Evolutionary conservation across 2,797 vertebrate species (phyloP).

Genomic region (Florisuga fusca): DNA sequence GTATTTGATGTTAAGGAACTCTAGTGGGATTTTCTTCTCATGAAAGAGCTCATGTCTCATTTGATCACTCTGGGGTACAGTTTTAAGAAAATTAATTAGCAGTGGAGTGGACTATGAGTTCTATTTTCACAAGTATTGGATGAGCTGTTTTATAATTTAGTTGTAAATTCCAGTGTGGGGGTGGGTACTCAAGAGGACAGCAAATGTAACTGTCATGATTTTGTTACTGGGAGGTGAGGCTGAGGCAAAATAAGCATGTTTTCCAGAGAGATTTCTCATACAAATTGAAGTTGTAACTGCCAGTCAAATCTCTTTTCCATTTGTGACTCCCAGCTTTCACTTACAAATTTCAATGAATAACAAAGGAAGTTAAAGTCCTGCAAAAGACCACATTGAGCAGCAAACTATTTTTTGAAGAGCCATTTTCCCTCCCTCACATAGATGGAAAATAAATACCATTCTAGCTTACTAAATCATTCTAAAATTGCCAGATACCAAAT

Average conservation of each 20-base stretch:
- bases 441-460: background rate
- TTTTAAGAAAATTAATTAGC: slow-evolving; percentile 65
- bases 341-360: slow-evolving; percentile 42
- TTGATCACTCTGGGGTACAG: slow-evolving; percentile 35
- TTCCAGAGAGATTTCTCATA: slow-evolving; percentile 37
- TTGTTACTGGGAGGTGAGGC: background rate
- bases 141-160: slow-evolving; percentile 14
- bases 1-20: slow-evolving; percentile 37
- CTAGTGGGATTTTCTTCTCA: slow-evolving; percentile 48
- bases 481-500: background rate
- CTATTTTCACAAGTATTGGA: background rate
- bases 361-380: slow-evolving; percentile 4
- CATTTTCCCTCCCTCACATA: background rate
- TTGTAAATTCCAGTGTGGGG: slow-evolving; percentile 24
- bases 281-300: slow-evolving; percentile 38
- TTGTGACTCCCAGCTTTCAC: background rate
- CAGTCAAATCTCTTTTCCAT: slow-evolving; percentile 27
- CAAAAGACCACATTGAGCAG: background rate
- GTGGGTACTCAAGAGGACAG: slow-evolving; percentile 2
- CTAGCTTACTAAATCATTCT: background rate
- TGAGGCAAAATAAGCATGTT: slow-evolving; percentile 7
- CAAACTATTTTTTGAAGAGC: background rate
- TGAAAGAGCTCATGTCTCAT: slow-evolving; percentile 53
- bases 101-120: slow-evolving; percentile 35
- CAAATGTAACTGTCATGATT: background rate